Evolutionary conservation across 1,140 invertebrate genomes (phyloP), one percentile per base, ranked within the genome.

Genomic region (Dolichoris vasculosae): DNA sequence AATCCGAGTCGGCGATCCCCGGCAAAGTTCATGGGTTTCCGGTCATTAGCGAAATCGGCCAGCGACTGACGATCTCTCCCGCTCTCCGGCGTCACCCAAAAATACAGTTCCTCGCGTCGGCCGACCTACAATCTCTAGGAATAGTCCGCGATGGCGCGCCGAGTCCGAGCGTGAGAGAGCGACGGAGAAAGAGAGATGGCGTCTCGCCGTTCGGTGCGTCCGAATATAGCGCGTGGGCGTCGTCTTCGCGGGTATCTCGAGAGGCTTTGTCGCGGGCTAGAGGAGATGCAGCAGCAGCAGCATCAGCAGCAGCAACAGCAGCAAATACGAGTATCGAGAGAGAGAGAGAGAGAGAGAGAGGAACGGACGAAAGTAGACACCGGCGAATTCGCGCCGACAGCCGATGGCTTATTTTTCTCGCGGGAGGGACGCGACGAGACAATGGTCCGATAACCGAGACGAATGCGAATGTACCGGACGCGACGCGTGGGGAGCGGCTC

Each of bases 11-110:
- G n/a, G n/a, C n/a, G n/a, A n/a, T n/a, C n/a, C 3, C 32, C 69
- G 69, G 48, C 51, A 76, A 77, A 84, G 82, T 84, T 84, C 82
- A 84, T 77, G 73, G 82, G 82, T 84, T 78, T 78, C 82, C 73
- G 82, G 82, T 84, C 82, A 84, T 84, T 84, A 84, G 75, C 40
- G 63, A 80, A 80, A 67, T 59, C 76, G 78, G 59, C 26, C 59
- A 38, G 48, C 59, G 35, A 40, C 30, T 9, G 43, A n/a, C n/a
- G n/a, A n/a, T n/a, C n/a, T n/a, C n/a, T 43, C 75, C 55, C 46
- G 11, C 4, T 1, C 46, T 38, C 51, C 17, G 40, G 35, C 38
- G 38, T 73, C 46, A 55, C 46, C 77, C 82, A 73, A 83, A 71
- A 84, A 84, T 79, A 78, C 75, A 48, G 30, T 30, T n/a, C 20